phyloP scores from a whole-genome alignment of 2,797 vertebrate genomes.

The Rhodeus uyekii region DNA sequence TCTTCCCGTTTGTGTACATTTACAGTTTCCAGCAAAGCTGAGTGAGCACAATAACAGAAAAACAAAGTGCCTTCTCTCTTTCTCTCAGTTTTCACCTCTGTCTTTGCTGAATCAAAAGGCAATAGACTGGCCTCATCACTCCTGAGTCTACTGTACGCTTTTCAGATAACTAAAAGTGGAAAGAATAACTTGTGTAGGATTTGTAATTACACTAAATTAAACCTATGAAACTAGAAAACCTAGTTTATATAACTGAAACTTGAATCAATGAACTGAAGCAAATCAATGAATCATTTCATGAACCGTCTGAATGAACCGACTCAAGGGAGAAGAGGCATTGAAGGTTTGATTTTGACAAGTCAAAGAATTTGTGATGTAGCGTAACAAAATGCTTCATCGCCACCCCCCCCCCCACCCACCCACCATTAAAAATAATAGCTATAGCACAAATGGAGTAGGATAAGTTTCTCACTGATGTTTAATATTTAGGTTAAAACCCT shows the following conservation, averaged over 20 bases:
- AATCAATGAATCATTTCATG: not conserved
- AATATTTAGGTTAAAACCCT: too few relatives aligned
- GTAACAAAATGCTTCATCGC: too few relatives aligned
- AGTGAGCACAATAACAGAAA: slow-evolving; percentile 6
- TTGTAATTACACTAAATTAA: not conserved
- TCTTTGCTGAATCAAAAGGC: slow-evolving; percentile 3
- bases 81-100: not conserved
- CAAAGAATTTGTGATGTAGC: not conserved
- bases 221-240: not conserved
- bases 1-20: slow-evolving; percentile 15
- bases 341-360: not conserved
- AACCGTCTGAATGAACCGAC: not conserved
- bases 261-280: not conserved
- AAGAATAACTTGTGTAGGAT: not conserved
- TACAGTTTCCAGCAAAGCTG: slow-evolving; percentile 35
- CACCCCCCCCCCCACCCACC: too few relatives aligned
- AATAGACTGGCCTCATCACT: slow-evolving; percentile 4
- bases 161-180: not conserved
- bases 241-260: not conserved
- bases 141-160: not conserved
- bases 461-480: too few relatives aligned
- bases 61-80: slow-evolving; percentile 16
- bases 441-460: too few relatives aligned
- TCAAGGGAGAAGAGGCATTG: not conserved
- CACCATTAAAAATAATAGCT: too few relatives aligned